Evolutionary conservation across 1,140 invertebrate species (phyloP), one percentile per base, ranked within the genome.

Genomic region (Thereuonema tuberculata): DNA sequence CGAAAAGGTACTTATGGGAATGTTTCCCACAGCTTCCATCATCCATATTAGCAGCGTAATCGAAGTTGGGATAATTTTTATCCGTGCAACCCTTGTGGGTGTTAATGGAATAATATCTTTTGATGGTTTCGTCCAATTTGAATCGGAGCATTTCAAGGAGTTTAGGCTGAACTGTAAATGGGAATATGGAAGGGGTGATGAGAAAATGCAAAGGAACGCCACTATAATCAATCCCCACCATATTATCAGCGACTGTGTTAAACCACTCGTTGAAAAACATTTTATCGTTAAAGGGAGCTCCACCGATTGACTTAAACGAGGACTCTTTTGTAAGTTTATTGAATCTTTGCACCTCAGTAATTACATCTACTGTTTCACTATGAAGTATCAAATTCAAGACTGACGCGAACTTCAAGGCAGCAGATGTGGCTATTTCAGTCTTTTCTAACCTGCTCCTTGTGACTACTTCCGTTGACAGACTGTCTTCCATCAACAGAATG

Each of bases 21-120:
- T 5, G 53, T 14, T 14, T 29, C 2, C 27, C 5, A 21, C 53
- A 55, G 27, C 14, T 26, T 3, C 27, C 25, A 23, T 55, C 53
- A 15, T 55, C 53, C 14, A 63, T 20, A 31, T 63, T 63, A 2
- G 62, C 59, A 29, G 46, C 48, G 48, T 58, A 63, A 25, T 63
- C 62, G 28, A 63, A 63, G 59, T 63, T 63, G 1, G 47, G 28
- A 15, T 58, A 60, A 24, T 43, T 27, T 14, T n/a, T 9, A 1
- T 58, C 27, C 48, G 59, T 63, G 28, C 62, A 63, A 1, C 62
- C 62, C 14, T 20, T 20, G 5, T 58, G 54, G 1, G 15, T 47
- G 23, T 63, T 63, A 2, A 20, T 24, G 0, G 14, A 15, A 25
- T 61, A 58, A 23, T 55, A 55, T 17, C 23, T 23, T 26, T 29